Evolutionary conservation across 30 jellyfish, hydroid and myxozoan genomes (phyloP), one percentile per base, ranked within the genome.

Genomic region (Aurelia sp.): DNA sequence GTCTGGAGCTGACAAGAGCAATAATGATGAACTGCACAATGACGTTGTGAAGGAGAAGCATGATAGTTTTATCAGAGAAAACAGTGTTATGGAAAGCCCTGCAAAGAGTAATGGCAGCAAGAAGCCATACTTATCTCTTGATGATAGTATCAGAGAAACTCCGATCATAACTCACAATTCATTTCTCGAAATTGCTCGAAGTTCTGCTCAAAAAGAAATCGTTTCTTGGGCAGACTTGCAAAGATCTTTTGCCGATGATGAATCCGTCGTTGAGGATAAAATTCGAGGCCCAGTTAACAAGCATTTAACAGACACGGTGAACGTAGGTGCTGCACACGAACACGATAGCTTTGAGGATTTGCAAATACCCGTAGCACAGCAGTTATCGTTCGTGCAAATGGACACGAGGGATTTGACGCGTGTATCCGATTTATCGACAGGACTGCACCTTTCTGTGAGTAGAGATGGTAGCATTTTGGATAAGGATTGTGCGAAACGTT

Each of bases 331-430:
- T 58, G 67, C 20, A 58, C 24, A 58, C 24, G 67, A 58, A 58
- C 67, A 68, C 40, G 79, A 63, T 44, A 78, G 89, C 58, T 78
- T 78, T 52, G 89, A 78, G 15, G 79, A 78, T 53, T 58, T 78
- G 7, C 59, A 68, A 52, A 19, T 72, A 63, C 87, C 93, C 20
- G 87, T 84, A 50, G 93, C 93, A 21, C 67, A 72, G 74, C 93
- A 62, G 60, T 67, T 84, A 52, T 84, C 93, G 22, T 84, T 84
- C 58, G 48, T 84, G 8, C 93, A 84, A 64, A 13, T 84, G 63
- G 93, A 84, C 52, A 72, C 93, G 75, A 47, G 93, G 40, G 87
- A 66, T 52, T 16, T 66, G 24, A 10, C 83, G 60, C 66, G 76
- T 7, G 50, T 18, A 8, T 18, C 91, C 67, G 67, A 58, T 17